A percentile compares a stretch with the other conserved stretches of the same genome.
These are phyloP conservation scores for Dufourea novaeangliae DNA, from an alignment of 1,140 invertebrate species.

Conservation along the genomic window DNA sequence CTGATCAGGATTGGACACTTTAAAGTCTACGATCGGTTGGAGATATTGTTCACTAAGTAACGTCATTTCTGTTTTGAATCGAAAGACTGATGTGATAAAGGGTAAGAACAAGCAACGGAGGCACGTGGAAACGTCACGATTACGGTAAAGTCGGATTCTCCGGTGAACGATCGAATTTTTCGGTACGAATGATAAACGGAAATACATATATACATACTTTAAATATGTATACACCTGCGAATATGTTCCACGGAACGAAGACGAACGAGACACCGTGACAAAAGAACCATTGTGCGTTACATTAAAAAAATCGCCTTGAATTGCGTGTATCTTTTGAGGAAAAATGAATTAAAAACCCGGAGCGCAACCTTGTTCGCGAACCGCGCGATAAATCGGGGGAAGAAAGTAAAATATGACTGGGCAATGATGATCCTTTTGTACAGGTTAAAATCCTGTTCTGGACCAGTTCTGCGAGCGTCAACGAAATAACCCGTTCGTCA, in stretches of 20 bases:
- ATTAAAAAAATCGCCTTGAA: background rate
- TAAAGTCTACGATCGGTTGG: no score
- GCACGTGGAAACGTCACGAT: no score
- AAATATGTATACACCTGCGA: background rate
- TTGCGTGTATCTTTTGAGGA: background rate
- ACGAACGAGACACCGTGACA: background rate
- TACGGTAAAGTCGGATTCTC: background rate
- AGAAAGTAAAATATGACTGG: background rate
- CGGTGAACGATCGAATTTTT: background rate
- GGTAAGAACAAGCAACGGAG: no score
- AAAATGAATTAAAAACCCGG: slow-evolving; percentile 17
- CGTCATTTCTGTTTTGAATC: no score
- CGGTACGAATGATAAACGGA: background rate
- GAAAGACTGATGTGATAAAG: no score
- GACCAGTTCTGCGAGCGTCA: background rate
- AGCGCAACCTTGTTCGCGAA: background rate
- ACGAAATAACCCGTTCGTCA: background rate
- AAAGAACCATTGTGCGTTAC: background rate
- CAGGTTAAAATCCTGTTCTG: background rate
- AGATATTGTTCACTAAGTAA: no score
- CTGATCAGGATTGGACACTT: no score
- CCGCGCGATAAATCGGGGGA: background rate
- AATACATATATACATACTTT: no score
- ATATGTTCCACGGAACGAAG: slow-evolving; percentile 10
- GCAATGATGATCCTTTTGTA: background rate